Base-by-base conservation (phyloP, 2,888 invertebrate species). In the Megastigmus dorsalis region DNA sequence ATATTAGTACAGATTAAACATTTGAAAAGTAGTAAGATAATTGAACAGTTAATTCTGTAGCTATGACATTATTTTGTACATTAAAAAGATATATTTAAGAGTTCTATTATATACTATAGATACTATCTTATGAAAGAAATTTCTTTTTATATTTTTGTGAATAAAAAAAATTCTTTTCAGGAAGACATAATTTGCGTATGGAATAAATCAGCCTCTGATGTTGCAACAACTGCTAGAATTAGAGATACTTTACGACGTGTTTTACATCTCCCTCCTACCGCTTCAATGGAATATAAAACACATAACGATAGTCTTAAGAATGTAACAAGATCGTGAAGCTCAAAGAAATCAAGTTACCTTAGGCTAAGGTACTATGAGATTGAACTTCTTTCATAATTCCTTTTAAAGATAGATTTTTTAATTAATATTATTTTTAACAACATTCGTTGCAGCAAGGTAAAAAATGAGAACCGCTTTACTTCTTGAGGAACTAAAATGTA, bases 131-230 rank as follows among this genome's bases (percentile, higher is more conserved):
- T 41, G 26, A 43, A 55, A 43, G 3, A 48, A 6, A 45, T 45
- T 7, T n/a, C n/a, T n/a, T n/a, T n/a, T 20, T 45, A 9, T 20
- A 28, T 36, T 26, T 15, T 52, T 41, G 36, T 10, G 33, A 2
- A 26, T 43, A 13, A 33, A 36, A 45, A 67, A 60, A 48, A 30
- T 62, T 41, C 48, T 68, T 75, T 71, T 41, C 85, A 97, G 95
- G 98, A 98, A 89, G 98, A 98, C 88, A 95, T 97, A 87, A 92
- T 99, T 84, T 97, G 97, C 80, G 93, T 99, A 83, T 99, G 99
- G 98, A 98, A 98, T 89, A 93, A 95, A 88, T 97, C 96, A 80
- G 97, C 98, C 66, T 92, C 94, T 79, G 98, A 99, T 90, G 92
- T 93, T 85, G 92, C 92, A 79, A 95, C 96, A 79, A 97, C 96